Percentiles rank a stretch among this genome's conserved stretches.
These are phyloP conservation scores for Tridacna gigas DNA, from an alignment of 2,888 invertebrate species.

Conservation along the genomic window DNA sequence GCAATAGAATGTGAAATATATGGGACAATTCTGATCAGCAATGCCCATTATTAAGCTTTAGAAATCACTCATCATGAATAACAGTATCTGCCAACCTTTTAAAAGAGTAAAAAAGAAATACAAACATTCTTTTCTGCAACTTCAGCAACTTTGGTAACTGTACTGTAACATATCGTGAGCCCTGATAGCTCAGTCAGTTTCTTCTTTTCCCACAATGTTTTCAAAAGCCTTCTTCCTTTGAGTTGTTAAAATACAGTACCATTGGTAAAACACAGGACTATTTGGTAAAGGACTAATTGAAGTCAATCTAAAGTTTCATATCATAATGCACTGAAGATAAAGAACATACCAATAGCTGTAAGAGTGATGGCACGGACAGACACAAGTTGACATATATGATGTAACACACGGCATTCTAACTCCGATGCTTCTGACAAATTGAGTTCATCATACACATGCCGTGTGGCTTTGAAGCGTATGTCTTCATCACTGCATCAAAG, in stretches of 20 bases:
- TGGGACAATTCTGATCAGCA: too few species aligned
- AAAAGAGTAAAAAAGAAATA: too few species aligned
- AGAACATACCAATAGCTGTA: slow-evolving; percentile 87
- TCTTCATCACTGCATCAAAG: slow-evolving; percentile 75
- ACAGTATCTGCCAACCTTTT: too few species aligned
- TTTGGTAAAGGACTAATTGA: neutral
- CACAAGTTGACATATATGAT: slow-evolving; percentile 96
- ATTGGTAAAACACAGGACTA: neutral
- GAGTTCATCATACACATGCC: slow-evolving; percentile 90
- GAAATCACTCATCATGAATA: too few species aligned
- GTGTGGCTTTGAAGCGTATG: slow-evolving; percentile 80
- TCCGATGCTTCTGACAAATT: slow-evolving; percentile 91
- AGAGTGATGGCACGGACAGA: slow-evolving; percentile 97
- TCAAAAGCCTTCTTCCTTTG: neutral
- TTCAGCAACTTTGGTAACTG: too few species aligned
- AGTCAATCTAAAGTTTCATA: neutral
- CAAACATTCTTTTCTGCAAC: too few species aligned
- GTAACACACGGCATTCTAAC: slow-evolving; percentile 95
- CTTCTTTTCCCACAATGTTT: neutral
- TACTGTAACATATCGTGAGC: too few species aligned
- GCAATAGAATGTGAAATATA: too few species aligned
- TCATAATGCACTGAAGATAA: neutral
- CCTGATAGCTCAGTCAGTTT: neutral
- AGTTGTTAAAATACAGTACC: neutral
- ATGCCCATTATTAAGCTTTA: too few species aligned